These are phyloP conservation scores for Troilus luridus DNA, from an alignment of 2,888 invertebrate genomes.

Conservation along the genomic window DNA sequence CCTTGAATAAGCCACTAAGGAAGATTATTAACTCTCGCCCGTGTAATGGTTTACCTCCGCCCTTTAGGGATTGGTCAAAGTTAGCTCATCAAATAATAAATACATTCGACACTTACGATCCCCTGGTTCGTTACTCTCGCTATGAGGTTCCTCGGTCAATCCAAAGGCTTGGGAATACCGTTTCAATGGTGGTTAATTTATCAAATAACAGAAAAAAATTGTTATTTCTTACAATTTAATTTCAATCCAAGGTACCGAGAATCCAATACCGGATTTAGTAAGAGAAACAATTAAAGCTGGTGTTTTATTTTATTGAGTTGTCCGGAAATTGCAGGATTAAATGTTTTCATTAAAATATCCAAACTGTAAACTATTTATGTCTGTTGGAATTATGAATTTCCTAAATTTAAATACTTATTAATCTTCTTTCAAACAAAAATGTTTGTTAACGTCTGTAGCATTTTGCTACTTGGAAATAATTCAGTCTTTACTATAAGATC, in stretches of 20 bases:
- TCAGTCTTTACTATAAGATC: no score
- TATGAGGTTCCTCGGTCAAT: not conserved
- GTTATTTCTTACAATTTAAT: not conserved
- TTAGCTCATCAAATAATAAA: constrained; percentile 26
- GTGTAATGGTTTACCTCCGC: not conserved
- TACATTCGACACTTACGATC: not conserved
- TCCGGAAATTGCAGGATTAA: no score
- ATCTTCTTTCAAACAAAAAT: no score
- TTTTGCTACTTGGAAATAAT: no score
- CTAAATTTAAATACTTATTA: no score
- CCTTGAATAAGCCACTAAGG: constrained; percentile 20
- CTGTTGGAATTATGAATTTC: no score
- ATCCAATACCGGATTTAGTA: not conserved
- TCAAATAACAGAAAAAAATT: not conserved
- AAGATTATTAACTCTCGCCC: not conserved
- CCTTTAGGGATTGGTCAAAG: not conserved
- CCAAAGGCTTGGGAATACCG: not conserved
- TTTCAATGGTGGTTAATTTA: not conserved
- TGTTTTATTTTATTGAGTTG: no score
- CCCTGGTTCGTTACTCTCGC: not conserved
- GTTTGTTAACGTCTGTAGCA: no score
- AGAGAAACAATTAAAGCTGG: no score
- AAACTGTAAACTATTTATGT: no score
- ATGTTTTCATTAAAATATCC: no score
- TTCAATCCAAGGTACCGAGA: not conserved